Evolutionary conservation across 2,113 vertebrate species (phyloP).

Genomic region (Microtus ochrogaster): DNA sequence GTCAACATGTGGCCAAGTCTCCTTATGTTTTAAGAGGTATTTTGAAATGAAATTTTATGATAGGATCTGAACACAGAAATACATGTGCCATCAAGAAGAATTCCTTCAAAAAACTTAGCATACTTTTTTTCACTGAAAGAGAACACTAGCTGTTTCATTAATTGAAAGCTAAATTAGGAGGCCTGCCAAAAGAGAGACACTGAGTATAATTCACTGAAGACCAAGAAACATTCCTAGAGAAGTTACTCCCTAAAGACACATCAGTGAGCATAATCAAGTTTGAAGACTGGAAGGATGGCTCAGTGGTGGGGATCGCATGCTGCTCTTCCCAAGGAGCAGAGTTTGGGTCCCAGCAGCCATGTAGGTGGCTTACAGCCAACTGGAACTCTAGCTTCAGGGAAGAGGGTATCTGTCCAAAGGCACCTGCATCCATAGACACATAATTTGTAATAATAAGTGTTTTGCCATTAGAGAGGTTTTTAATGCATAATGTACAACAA

Average conservation of each 20-base stretch:
- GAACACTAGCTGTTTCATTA: neutral
- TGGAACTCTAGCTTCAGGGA: neutral
- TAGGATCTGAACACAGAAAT: neutral
- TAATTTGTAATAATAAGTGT: neutral
- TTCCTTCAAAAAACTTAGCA: neutral
- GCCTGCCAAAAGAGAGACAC: slow-evolving; percentile 14
- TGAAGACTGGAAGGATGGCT: neutral
- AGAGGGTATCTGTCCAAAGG: neutral
- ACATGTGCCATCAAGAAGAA: slow-evolving; percentile 8
- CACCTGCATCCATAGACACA: neutral
- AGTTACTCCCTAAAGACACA: neutral
- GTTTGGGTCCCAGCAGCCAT: neutral
- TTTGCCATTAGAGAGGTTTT: neutral
- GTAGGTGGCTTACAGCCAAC: neutral
- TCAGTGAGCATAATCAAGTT: neutral
- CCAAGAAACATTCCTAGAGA: neutral
- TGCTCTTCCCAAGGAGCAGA: neutral
- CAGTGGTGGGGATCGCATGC: neutral
- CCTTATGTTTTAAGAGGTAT: slow-evolving; percentile 95
- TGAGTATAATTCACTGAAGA: slow-evolving; percentile 15
- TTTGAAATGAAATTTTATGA: slow-evolving; percentile 29
- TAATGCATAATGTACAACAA: neutral
- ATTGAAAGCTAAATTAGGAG: slow-evolving; percentile 16
- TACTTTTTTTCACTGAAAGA: neutral
- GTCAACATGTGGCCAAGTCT: slow-evolving; percentile 92